A percentile compares a stretch with the other conserved stretches of the same genome.
These are phyloP conservation scores for Pandemis corylana DNA, from an alignment of 2,888 invertebrate species.

Conservation along the genomic window DNA sequence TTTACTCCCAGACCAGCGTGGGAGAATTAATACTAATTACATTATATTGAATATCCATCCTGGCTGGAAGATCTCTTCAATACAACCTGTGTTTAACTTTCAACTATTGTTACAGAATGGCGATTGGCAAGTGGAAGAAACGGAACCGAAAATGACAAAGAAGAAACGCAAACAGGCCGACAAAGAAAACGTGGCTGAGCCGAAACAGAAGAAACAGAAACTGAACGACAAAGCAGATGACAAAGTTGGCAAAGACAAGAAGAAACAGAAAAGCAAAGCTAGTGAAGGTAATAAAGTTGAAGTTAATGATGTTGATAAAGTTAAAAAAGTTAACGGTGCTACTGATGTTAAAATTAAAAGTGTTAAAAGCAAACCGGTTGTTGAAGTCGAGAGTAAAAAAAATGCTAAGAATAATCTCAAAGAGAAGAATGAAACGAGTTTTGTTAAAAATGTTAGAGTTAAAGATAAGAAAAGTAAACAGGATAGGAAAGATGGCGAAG, in stretches of 20 bases:
- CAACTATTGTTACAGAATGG: slow-evolving; percentile 58
- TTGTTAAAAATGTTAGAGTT: neutral
- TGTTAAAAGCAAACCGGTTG: slow-evolving; percentile 3
- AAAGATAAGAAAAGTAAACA: slow-evolving; percentile 24
- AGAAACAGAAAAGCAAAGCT: slow-evolving; percentile 28
- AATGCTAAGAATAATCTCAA: slow-evolving; percentile 26
- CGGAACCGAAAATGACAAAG: slow-evolving; percentile 54
- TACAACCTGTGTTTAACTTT: neutral
- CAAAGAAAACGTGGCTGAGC: slow-evolving; percentile 60
- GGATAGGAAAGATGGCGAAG: slow-evolving; percentile 27
- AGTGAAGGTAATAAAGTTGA: slow-evolving; percentile 19
- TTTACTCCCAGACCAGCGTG: too few species aligned
- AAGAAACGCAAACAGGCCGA: slow-evolving; percentile 52
- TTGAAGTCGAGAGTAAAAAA: slow-evolving; percentile 8
- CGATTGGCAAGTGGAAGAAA: slow-evolving; percentile 64
- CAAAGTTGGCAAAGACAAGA: slow-evolving; percentile 8
- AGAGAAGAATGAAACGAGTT: neutral
- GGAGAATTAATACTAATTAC: too few species aligned
- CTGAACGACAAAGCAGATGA: slow-evolving; percentile 35
- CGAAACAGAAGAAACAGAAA: slow-evolving; percentile 49
- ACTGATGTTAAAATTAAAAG: slow-evolving; percentile 4
- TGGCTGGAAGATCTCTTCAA: too few species aligned
- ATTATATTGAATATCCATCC: too few species aligned
- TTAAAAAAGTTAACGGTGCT: slow-evolving; percentile 19
- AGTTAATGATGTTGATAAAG: slow-evolving; percentile 15